Base-by-base conservation (phyloP, 1,140 invertebrate genomes). In the Drosophila cardini region DNA sequence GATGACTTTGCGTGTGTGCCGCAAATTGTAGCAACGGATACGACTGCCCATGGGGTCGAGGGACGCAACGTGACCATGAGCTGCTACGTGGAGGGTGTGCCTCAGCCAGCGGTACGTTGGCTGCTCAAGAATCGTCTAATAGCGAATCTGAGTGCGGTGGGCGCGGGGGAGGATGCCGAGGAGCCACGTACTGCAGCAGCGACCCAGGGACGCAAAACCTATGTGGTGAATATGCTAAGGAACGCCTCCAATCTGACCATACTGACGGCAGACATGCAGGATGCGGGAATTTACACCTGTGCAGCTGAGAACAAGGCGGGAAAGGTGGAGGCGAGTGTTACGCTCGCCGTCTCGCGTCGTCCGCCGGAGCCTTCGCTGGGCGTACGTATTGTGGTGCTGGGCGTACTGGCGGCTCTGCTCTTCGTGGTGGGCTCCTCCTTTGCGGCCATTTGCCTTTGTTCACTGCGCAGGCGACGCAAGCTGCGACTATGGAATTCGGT, bases 1-100 rank as follows among this genome's bases (percentile, higher is more conserved):
- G 96, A 97, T 78, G 96, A 97, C 79, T 97, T 96, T 90, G 96
- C 96, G 1, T 97, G 96, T 85, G 93, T 94, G 60, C 96, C 96
- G 0, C 93, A 94, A 86, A 94, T 95, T 13, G 93, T 93, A 13
- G 93, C 93, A 1, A 92, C 93, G 13, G 93, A 93, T 18, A 89
- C 93, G n/a, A 93, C 93, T 34, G 93, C 94, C 4, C 93, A 94
- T 53, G 94, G 94, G 2, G 92, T 95, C 4, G 95, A 96, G 91
- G 96, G 96, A 0, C 93, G 94, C 26, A 96, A 97, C 87, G 94
- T 96, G 4, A 96, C 95, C 1, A 92, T 97, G 80, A 93, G 94
- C 32, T 97, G 96, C 90, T 93, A 93, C 43, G 94, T 96, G 6
- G 93, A 93, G 56, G 96, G 96, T 0, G 94, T 95, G 36, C 95